phyloP scores from a whole-genome alignment of 2,113 vertebrate genomes.

The Elaphurus davidianus region DNA sequence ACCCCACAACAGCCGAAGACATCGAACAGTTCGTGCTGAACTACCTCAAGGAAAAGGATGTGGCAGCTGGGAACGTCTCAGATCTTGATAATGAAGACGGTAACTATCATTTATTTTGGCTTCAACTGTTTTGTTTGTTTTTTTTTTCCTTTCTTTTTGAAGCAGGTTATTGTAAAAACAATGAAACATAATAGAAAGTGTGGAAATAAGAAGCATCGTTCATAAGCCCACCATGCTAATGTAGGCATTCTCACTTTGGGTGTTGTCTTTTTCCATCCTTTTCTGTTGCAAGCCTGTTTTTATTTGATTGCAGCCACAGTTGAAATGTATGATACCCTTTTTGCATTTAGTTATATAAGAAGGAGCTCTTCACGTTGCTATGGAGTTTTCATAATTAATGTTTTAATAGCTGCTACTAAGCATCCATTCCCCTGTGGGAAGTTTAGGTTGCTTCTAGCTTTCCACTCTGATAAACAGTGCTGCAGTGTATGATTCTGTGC shows the following conservation, averaged over 20 bases:
- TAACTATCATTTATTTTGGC: conserved; percentile 43
- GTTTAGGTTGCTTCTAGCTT: conserved; percentile 17
- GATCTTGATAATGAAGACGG: conserved; percentile 79
- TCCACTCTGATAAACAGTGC: neutral
- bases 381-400: conserved; percentile 45
- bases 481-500: neutral
- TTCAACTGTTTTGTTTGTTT: neutral
- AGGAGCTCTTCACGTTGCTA: conserved; percentile 6
- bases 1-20: conserved; percentile 45
- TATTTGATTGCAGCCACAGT: neutral
- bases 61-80: conserved; percentile 86
- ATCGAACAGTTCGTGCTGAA: conserved; percentile 86
- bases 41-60: conserved; percentile 86
- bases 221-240: neutral
- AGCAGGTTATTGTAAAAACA: conserved; percentile 1
- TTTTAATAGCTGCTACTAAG: conserved; percentile 45
- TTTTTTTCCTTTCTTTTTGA: neutral
- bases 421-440: neutral
- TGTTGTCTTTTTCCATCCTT: neutral
- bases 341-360: neutral
- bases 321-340: neutral
- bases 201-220: neutral
- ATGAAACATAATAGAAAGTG: neutral
- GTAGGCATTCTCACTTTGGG: neutral
- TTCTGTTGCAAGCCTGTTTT: neutral